phyloP scores from a whole-genome alignment of 2,797 vertebrate genomes.

The Diceros bicornis region DNA sequence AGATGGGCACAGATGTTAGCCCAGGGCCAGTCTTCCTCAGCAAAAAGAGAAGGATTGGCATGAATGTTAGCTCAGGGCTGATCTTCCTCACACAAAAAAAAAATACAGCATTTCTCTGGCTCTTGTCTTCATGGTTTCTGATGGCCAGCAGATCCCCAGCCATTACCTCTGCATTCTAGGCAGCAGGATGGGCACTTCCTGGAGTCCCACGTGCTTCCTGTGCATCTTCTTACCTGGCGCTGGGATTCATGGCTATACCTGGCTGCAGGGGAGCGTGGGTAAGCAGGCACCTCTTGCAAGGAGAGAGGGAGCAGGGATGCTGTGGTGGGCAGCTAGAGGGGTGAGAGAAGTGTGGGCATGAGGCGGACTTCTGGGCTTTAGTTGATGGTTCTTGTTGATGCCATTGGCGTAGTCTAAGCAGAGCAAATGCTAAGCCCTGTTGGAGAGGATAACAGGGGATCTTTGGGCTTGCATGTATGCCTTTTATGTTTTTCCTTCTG shows the following conservation, averaged over 20 bases:
- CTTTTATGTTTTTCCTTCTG: not conserved
- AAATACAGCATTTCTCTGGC: not conserved
- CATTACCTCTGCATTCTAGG: not conserved
- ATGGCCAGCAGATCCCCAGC: not conserved
- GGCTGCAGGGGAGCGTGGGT: not conserved
- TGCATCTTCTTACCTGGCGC: not conserved
- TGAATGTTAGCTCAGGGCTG: no score
- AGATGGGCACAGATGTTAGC: no score
- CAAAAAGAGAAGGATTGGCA: no score
- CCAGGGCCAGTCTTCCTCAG: no score
- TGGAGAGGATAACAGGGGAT: not conserved
- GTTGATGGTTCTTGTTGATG: not conserved
- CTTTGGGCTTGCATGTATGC: not conserved
- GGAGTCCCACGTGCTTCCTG: not conserved
- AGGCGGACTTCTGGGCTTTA: not conserved
- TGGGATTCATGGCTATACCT: not conserved
- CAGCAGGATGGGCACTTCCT: not conserved
- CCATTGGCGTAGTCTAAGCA: no score
- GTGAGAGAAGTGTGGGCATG: not conserved
- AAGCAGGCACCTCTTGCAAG: not conserved
- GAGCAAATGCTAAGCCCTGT: not conserved
- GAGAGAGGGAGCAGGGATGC: not conserved
- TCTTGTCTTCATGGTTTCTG: not conserved
- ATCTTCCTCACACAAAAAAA: no score
- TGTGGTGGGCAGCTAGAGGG: not conserved